Conservation (phyloP, 2,113 vertebrate species). For the Myrmecophaga tridactyla region DNA sequence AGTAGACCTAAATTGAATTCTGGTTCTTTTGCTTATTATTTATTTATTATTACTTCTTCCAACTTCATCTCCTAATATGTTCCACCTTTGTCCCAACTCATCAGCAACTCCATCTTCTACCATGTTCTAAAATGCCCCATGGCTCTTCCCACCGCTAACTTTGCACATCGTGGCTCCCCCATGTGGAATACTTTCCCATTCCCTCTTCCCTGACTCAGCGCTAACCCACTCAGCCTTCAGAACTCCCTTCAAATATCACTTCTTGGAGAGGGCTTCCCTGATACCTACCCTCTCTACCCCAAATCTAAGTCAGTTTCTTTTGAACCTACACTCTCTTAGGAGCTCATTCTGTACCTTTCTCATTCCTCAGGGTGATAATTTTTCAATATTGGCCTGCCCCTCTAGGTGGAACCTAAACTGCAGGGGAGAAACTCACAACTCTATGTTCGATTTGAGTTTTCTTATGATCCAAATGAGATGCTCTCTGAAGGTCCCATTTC, state of each 20-base stretch:
- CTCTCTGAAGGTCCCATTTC: background rate
- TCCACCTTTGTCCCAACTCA: background rate
- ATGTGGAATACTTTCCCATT: background rate
- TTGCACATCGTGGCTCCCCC: fast-evolving
- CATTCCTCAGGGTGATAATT: background rate
- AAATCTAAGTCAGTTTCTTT: background rate
- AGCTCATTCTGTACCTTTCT: background rate
- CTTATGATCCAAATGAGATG: background rate
- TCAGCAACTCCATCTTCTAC: background rate
- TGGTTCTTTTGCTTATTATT: too few relatives aligned
- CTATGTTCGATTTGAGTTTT: background rate
- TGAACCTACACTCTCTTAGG: background rate
- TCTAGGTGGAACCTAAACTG: background rate
- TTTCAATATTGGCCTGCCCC: background rate
- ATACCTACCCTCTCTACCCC: too few relatives aligned
- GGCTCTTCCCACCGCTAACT: background rate
- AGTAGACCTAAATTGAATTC: background rate
- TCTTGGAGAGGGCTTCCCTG: background rate
- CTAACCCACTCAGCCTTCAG: fast-evolving
- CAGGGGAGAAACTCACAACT: background rate
- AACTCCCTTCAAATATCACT: background rate
- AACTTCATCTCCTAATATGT: too few relatives aligned
- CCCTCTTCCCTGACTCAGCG: background rate
- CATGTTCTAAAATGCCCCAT: background rate
- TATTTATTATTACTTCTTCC: too few relatives aligned